Evolutionary conservation across 2,113 vertebrate genomes (phyloP).

Genomic region (Tetraodon nigroviridis): DNA sequence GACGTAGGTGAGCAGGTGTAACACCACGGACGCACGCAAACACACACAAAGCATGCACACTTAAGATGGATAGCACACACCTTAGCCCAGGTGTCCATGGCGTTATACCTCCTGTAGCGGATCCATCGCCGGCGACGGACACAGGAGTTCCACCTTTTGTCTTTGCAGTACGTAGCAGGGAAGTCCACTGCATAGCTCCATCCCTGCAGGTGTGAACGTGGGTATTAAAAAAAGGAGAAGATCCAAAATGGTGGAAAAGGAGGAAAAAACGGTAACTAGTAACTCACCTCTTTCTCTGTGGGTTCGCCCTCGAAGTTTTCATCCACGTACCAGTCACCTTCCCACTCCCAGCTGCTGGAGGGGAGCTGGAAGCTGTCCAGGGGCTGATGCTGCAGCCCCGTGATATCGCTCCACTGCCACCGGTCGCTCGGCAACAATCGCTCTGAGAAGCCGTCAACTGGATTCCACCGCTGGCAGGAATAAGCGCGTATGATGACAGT

Average conservation of each 20-base stretch:
- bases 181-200: slow-evolving; percentile 97
- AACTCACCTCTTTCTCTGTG: slow-evolving; percentile 92
- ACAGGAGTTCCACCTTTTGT: slow-evolving; percentile 97
- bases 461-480: slow-evolving; percentile 89
- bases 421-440: slow-evolving; percentile 93
- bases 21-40: rapidly evolving
- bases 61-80: slow-evolving; percentile 50
- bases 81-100: slow-evolving; percentile 90
- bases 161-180: slow-evolving; percentile 89
- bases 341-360: slow-evolving; percentile 94
- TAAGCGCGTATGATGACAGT: neutral
- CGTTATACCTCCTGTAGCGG: slow-evolving; percentile 90
- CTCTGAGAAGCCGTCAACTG: slow-evolving; percentile 90
- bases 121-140: slow-evolving; percentile 92
- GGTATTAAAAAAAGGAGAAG: neutral
- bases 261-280: neutral
- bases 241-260: neutral
- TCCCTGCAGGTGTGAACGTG: slow-evolving; percentile 73
- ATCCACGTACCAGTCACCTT: slow-evolving; percentile 93
- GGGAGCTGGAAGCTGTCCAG: slow-evolving; percentile 82
- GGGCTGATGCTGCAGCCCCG: slow-evolving; percentile 85
- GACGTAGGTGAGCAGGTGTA: neutral
- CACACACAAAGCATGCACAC: neutral
- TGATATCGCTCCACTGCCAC: slow-evolving; percentile 96
- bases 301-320: slow-evolving; percentile 94